Conservation (phyloP, 2,113 vertebrate species). For the Chaetorhynchus papuensis region DNA sequence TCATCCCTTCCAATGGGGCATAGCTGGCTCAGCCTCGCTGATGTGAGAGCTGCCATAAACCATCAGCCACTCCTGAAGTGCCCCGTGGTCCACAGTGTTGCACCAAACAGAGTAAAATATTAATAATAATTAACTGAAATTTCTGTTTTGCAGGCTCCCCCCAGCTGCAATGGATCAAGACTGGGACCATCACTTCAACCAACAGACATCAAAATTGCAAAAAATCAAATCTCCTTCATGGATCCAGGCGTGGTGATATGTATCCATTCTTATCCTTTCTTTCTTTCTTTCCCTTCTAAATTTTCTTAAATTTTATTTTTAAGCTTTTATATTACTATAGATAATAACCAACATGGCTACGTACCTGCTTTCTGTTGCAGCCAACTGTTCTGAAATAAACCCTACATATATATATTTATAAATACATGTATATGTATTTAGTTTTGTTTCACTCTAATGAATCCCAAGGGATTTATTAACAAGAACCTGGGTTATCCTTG, state of each 20-base stretch:
- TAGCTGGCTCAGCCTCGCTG: background rate
- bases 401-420: background rate
- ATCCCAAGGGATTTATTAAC: background rate
- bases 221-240: background rate
- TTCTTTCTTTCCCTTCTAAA: background rate
- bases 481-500: background rate
- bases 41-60: background rate
- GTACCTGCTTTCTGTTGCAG: background rate
- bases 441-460: background rate
- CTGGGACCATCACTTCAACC: background rate
- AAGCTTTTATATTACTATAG: background rate
- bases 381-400: background rate
- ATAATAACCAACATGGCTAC: background rate
- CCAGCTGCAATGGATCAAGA: background rate
- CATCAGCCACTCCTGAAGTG: fast-evolving
- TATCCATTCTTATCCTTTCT: background rate
- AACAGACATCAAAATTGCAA: background rate
- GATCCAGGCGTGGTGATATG: background rate
- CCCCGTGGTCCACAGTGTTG: fast-evolving
- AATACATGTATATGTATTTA: background rate
- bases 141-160: background rate
- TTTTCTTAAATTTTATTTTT: background rate
- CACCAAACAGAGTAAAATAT: background rate
- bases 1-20: background rate
- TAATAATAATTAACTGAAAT: background rate